phyloP scores from a whole-genome alignment of 1,140 invertebrate genomes.

The Hetaerina americana region DNA sequence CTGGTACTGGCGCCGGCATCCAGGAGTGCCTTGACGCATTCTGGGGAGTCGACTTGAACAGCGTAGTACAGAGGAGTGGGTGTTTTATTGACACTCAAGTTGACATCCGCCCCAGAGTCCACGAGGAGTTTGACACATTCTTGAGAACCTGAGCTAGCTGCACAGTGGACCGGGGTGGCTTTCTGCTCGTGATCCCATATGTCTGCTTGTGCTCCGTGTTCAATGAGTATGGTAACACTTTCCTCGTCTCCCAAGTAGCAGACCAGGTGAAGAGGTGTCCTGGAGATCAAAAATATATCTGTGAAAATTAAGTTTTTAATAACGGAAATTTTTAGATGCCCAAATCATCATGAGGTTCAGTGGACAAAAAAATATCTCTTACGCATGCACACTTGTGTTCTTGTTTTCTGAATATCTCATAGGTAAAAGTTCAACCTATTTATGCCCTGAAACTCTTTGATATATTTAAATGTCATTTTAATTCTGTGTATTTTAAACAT shows the following conservation, averaged over 20 bases:
- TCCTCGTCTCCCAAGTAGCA: conserved; percentile 48
- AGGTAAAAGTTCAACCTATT: too few relatives aligned
- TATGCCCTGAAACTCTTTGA: too few relatives aligned
- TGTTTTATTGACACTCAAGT: conserved; percentile 46
- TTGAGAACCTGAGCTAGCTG: conserved; percentile 48
- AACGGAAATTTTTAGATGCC: too few relatives aligned
- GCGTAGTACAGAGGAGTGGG: conserved; percentile 64
- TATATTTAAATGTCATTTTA: too few relatives aligned
- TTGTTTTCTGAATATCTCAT: too few relatives aligned
- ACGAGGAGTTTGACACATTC: conserved; percentile 43
- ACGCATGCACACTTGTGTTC: too few relatives aligned
- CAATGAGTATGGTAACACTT: conserved; percentile 47
- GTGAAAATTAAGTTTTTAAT: too few relatives aligned
- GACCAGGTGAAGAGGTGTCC: conserved; percentile 64
- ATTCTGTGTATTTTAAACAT: too few relatives aligned
- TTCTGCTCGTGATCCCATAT: conserved; percentile 49
- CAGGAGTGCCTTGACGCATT: conserved; percentile 52
- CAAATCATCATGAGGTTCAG: too few relatives aligned
- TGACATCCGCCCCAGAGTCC: conserved; percentile 50
- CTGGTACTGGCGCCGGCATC: conserved; percentile 57
- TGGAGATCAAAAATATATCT: conserved; percentile 26
- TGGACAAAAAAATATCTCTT: too few relatives aligned
- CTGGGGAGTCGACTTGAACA: conserved; percentile 48
- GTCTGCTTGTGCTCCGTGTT: conserved; percentile 46
- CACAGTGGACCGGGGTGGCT: conserved; percentile 62